These are phyloP conservation scores for Diabrotica balteata DNA, from an alignment of 2,888 invertebrate genomes.

Conservation along the genomic window DNA sequence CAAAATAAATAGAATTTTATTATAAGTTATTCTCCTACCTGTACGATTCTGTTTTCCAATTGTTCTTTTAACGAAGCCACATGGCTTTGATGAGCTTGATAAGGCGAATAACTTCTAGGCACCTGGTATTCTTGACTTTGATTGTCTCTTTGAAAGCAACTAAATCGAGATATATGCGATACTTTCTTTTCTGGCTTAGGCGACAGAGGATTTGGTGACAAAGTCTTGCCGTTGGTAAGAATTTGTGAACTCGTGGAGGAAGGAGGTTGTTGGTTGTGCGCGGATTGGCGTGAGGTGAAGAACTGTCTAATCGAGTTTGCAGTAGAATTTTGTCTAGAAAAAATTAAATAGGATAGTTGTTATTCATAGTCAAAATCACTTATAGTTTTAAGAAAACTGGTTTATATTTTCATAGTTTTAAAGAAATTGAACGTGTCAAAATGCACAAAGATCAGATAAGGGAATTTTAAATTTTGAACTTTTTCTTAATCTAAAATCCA, in stretches of 20 bases:
- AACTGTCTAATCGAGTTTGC: constrained; percentile 48
- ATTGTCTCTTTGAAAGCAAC: constrained; percentile 52
- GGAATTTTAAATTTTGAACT: too few relatives aligned
- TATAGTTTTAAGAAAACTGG: too few relatives aligned
- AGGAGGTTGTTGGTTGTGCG: constrained; percentile 38
- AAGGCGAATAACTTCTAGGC: constrained; percentile 52
- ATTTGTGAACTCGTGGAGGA: constrained; percentile 16
- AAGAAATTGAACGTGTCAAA: too few relatives aligned
- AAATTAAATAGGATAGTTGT: too few relatives aligned
- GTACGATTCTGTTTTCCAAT: constrained; percentile 26
- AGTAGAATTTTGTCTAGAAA: constrained; percentile 45
- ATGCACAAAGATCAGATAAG: too few relatives aligned
- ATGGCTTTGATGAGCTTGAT: constrained; percentile 53
- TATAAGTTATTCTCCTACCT: constrained; percentile 15
- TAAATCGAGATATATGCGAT: constrained; percentile 50
- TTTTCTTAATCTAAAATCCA: too few relatives aligned
- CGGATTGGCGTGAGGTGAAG: constrained; percentile 47
- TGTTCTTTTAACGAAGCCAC: constrained; percentile 42
- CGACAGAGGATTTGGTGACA: constrained; percentile 18
- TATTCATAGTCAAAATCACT: too few relatives aligned
- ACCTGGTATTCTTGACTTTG: constrained; percentile 33
- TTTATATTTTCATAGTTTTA: too few relatives aligned
- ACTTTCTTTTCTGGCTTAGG: constrained; percentile 25
- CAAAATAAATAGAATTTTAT: constrained; percentile 7
- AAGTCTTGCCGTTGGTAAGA: constrained; percentile 31